Conservation (phyloP, 2,113 vertebrate species). For the Microcebus jonahi region DNA sequence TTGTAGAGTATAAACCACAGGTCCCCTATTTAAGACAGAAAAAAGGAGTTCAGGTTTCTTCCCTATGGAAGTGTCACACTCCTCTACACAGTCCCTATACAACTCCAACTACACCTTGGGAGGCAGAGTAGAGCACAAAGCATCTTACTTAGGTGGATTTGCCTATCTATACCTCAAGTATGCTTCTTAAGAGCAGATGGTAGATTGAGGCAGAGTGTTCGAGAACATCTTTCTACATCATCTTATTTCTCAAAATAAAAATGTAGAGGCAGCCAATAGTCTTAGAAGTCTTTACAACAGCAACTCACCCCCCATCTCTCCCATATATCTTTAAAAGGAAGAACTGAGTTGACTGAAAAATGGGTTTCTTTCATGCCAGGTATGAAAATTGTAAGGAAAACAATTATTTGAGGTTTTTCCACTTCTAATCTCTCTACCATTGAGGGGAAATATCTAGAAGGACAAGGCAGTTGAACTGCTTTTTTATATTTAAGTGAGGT, state of each 20-base stretch:
- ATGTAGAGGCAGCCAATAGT: background rate
- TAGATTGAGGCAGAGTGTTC: background rate
- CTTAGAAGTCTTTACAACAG: background rate
- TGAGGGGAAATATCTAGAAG: background rate
- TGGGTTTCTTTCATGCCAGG: background rate
- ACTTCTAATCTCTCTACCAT: background rate
- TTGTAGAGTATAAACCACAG: background rate
- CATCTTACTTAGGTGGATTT: background rate
- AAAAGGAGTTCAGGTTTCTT: background rate
- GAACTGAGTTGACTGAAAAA: background rate
- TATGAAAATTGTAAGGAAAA: background rate
- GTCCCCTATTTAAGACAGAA: background rate
- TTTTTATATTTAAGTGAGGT: constrained; percentile 59
- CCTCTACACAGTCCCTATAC: background rate
- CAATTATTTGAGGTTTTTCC: background rate
- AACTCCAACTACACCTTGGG: background rate
- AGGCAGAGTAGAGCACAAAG: background rate
- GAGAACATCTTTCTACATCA: background rate
- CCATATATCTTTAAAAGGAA: background rate
- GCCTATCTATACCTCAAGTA: background rate
- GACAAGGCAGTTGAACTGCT: background rate
- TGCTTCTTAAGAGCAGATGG: background rate
- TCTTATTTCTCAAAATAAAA: background rate
- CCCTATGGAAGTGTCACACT: background rate
- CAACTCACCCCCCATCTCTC: background rate